Conservation (phyloP, 2,797 vertebrate species). For the Falco novaeseelandiae region DNA sequence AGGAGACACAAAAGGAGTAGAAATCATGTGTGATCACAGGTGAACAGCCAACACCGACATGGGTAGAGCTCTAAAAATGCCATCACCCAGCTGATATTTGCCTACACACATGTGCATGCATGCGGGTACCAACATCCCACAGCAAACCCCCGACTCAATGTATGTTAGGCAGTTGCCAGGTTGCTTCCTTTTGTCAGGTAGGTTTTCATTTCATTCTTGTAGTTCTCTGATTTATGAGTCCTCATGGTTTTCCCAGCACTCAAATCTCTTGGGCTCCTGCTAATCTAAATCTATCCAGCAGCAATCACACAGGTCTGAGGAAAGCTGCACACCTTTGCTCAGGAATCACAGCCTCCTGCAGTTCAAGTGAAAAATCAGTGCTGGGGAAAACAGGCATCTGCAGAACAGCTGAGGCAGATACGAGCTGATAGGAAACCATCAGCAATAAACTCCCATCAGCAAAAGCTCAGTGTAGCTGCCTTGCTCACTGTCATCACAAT, state of each 20-base stretch:
- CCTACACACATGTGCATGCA: not conserved
- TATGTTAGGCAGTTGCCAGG: not conserved
- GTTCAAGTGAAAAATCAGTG: not conserved
- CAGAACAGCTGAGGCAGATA: slow-evolving; percentile 15
- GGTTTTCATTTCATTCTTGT: not conserved
- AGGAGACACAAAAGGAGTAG: not conserved
- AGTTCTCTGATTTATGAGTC: not conserved
- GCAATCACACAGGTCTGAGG: not conserved
- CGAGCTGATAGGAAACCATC: not conserved
- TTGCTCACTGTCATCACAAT: slow-evolving; percentile 10
- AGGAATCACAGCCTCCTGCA: not conserved
- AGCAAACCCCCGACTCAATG: not conserved
- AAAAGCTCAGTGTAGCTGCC: not conserved
- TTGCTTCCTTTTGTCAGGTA: not conserved
- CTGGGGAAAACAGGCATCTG: not conserved
- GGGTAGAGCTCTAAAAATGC: not conserved
- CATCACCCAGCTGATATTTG: not conserved
- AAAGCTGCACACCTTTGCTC: not conserved
- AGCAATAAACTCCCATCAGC: slow-evolving; percentile 26
- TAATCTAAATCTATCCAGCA: not conserved
- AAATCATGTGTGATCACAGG: not conserved
- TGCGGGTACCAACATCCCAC: not conserved
- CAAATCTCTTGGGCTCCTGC: not conserved
- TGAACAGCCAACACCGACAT: not conserved
- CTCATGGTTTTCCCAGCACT: not conserved